These are phyloP conservation scores for Pocillopora damicornis DNA, from an alignment of 64 coral and sea anemone species.

Conservation along the genomic window DNA sequence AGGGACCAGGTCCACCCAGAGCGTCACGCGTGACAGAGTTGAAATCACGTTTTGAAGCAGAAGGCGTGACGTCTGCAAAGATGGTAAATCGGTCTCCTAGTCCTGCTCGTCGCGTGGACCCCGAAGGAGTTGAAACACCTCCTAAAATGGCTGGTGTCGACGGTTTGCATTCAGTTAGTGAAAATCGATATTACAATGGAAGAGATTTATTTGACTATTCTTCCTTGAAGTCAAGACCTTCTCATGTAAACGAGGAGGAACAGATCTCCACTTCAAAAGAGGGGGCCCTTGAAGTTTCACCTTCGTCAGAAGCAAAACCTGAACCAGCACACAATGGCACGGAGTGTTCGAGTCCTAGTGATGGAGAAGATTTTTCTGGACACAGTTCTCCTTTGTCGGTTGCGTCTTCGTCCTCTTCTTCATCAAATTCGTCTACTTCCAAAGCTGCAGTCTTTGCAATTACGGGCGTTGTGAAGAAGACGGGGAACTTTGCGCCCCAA, in stretches of 20 bases:
- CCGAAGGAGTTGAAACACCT: not conserved
- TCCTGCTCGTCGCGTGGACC: not conserved
- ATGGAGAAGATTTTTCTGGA: slow-evolving; percentile 32
- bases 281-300: not conserved
- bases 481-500: not conserved
- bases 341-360: not conserved
- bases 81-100: not conserved
- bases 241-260: not conserved
- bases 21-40: slow-evolving; percentile 38
- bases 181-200: no score
- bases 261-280: not conserved
- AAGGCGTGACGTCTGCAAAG: not conserved
- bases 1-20: slow-evolving; percentile 13
- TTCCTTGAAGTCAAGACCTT: not conserved
- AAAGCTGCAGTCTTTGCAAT: slow-evolving; percentile 42
- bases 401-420: slow-evolving; percentile 72
- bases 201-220: not conserved
- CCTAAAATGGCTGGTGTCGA: not conserved
- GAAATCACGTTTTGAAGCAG: slow-evolving; percentile 37
- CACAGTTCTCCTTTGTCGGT: slow-evolving; percentile 75
- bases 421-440: slow-evolving; percentile 55
- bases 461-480: slow-evolving; percentile 1
- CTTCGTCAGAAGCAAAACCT: slow-evolving; percentile 10
- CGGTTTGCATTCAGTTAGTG: not conserved
- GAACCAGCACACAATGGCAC: not conserved